Percentiles rank a stretch among this genome's conserved stretches.
Conservation (phyloP, 1,140 invertebrate genomes). For the Phthorimaea operculella region DNA sequence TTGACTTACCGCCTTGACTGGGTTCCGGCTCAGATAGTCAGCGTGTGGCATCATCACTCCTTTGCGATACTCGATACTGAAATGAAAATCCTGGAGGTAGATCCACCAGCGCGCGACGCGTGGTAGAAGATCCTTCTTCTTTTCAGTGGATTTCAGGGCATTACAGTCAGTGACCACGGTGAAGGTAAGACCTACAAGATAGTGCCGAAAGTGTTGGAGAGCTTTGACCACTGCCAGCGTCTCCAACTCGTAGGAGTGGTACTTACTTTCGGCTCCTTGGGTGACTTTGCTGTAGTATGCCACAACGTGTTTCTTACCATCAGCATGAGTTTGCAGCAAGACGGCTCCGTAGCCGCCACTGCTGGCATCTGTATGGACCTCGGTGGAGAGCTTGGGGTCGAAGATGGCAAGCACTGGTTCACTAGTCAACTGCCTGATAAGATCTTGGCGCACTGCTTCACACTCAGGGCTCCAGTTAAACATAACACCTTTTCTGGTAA, state of each 20-base stretch:
- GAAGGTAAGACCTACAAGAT: not conserved
- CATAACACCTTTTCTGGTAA: not conserved
- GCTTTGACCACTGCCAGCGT: not conserved
- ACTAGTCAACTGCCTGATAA: slow-evolving; percentile 1
- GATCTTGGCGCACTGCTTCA: not conserved
- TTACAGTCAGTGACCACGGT: not conserved
- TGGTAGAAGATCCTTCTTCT: not conserved
- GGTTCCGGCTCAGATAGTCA: not conserved
- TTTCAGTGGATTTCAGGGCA: not conserved
- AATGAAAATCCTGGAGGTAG: not conserved
- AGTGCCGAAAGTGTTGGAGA: not conserved
- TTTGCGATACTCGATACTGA: not conserved
- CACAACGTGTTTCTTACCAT: not conserved
- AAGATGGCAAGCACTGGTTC: slow-evolving; percentile 23
- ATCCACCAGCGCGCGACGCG: not conserved
- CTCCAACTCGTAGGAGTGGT: not conserved
- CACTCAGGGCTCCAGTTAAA: not conserved
- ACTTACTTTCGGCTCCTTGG: not conserved
- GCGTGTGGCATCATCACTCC: not conserved
- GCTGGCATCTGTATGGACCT: slow-evolving; percentile 25
- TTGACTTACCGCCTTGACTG: not conserved
- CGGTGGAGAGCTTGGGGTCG: slow-evolving; percentile 16
- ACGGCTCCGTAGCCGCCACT: slow-evolving; percentile 25
- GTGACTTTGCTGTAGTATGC: not conserved
- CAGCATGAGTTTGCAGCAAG: not conserved